Percentiles rank a stretch among this genome's conserved stretches.
phyloP scores from a whole-genome alignment of 2,888 invertebrate genomes.

The Leucophenga montana region DNA sequence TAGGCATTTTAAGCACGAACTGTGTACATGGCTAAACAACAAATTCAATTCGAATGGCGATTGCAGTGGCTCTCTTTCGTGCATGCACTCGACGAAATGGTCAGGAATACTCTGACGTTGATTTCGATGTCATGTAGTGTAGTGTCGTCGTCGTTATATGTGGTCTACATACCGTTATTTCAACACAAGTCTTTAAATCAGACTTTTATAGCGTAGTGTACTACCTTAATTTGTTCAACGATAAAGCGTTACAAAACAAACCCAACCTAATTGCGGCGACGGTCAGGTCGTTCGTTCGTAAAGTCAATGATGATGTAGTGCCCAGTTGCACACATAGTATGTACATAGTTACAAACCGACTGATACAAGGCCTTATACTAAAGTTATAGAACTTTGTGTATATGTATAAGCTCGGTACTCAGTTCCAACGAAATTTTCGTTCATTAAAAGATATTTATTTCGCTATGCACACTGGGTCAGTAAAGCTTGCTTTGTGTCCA shows the following conservation, averaged over 20 bases:
- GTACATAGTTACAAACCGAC: background rate
- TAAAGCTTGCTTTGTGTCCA: no score
- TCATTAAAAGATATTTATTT: no score
- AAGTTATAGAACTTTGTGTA: no score
- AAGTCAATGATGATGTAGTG: slow-evolving; percentile 5
- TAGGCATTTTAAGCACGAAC: slow-evolving; percentile 64
- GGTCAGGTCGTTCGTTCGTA: no score
- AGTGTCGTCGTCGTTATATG: background rate
- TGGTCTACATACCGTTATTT: slow-evolving; percentile 14
- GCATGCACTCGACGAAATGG: slow-evolving; percentile 30
- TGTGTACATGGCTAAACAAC: slow-evolving; percentile 8
- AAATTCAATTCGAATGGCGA: slow-evolving; percentile 2
- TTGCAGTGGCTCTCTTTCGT: slow-evolving; percentile 4
- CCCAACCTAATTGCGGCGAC: slow-evolving; percentile 3
- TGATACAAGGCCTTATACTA: background rate
- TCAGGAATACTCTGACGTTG: slow-evolving; percentile 8
- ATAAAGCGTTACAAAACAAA: slow-evolving; percentile 11
- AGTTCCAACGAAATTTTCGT: no score
- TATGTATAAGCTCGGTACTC: no score
- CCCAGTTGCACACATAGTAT: no score
- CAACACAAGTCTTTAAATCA: background rate
- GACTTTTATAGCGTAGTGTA: slow-evolving; percentile 4
- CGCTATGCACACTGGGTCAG: no score
- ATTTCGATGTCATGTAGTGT: background rate
- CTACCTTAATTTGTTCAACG: background rate